These are phyloP conservation scores for Acronicta alni DNA, from an alignment of 2,888 invertebrate genomes.

Conservation along the genomic window DNA sequence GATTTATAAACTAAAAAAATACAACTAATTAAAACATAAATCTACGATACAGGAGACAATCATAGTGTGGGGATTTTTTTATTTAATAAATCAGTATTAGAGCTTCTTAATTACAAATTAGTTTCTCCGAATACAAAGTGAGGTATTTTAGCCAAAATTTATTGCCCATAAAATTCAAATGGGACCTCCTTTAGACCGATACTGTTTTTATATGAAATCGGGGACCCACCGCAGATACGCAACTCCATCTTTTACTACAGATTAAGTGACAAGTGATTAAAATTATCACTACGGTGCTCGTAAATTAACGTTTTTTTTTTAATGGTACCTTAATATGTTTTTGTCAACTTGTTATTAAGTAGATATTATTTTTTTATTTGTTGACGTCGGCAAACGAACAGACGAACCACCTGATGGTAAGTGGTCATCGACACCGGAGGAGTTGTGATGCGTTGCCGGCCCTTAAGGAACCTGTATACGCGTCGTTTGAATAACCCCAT, in stretches of 20 bases:
- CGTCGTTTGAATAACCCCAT: too few species aligned
- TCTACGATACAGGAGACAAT: too few species aligned
- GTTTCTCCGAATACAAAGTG: conserved; percentile 17
- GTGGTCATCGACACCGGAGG: too few species aligned
- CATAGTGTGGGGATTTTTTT: too few species aligned
- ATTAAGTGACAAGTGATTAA: conserved; percentile 50
- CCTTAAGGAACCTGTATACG: too few species aligned
- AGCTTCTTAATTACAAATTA: conserved; percentile 28
- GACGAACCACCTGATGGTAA: too few species aligned
- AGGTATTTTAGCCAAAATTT: conserved; percentile 44
- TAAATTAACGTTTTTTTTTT: conserved; percentile 35
- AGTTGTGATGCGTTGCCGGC: too few species aligned
- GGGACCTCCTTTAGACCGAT: conserved; percentile 13
- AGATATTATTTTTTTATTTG: background rate
- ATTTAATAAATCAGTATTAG: too few species aligned
- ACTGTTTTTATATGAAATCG: conserved; percentile 14
- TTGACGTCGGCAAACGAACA: too few species aligned
- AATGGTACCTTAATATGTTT: conserved; percentile 20
- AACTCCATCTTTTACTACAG: conserved; percentile 33
- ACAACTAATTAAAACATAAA: too few species aligned
- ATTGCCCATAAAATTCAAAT: conserved; percentile 45
- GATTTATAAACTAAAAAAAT: too few species aligned
- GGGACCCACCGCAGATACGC: conserved; percentile 51
- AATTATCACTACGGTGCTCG: conserved; percentile 29
- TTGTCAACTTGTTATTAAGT: conserved; percentile 8